These are phyloP conservation scores for Polymixis flavicincta DNA, from an alignment of 2,888 invertebrate genomes.

Conservation along the genomic window DNA sequence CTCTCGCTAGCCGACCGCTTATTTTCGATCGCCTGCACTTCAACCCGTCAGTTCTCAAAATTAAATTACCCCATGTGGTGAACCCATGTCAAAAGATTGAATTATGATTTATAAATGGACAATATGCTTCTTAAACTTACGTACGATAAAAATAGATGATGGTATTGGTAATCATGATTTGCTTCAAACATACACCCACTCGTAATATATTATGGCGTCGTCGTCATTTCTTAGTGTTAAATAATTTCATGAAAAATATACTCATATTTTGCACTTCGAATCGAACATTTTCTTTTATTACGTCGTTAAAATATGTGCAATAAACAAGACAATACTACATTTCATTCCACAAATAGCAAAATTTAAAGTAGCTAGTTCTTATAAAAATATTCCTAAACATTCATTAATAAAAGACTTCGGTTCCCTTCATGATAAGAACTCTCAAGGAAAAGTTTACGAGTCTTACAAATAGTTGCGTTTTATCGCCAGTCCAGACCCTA, in stretches of 20 bases:
- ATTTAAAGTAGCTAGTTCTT: background rate
- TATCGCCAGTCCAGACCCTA: slow-evolving; percentile 34
- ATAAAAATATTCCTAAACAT: background rate
- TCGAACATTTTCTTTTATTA: background rate
- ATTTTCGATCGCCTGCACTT: too few species aligned
- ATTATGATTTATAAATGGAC: too few species aligned
- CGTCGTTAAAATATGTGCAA: background rate
- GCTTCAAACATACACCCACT: too few species aligned
- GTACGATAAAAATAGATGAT: too few species aligned
- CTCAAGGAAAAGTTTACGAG: slow-evolving; percentile 43
- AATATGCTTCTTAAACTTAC: too few species aligned
- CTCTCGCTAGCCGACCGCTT: too few species aligned
- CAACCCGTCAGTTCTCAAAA: too few species aligned
- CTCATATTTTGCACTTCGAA: background rate
- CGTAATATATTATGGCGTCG: too few species aligned
- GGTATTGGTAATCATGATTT: too few species aligned
- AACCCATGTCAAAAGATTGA: too few species aligned
- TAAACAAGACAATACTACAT: background rate
- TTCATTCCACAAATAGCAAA: background rate
- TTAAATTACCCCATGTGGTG: too few species aligned
- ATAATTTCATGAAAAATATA: background rate
- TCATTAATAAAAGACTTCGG: slow-evolving; percentile 2
- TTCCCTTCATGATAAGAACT: slow-evolving; percentile 38
- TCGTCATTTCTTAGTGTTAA: too few species aligned
- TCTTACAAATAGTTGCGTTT: slow-evolving; percentile 49